Base-by-base conservation (phyloP, 64 coral and sea anemone species). In the Montipora foliosa region DNA sequence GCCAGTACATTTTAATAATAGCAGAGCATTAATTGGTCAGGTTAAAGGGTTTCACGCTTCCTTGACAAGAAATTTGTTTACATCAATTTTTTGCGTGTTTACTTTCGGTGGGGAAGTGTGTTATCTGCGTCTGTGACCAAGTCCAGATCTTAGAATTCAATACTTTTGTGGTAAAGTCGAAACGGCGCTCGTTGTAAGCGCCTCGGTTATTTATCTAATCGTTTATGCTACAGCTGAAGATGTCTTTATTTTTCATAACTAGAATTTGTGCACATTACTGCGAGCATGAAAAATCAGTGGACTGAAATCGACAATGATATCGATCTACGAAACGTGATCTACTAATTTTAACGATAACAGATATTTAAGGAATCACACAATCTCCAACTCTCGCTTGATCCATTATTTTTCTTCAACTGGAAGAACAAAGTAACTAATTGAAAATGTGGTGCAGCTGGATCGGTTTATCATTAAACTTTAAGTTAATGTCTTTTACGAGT, bases 61-160 rank as follows among this genome's bases (percentile, higher is more conserved):
- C 58, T 19, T 91, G 89, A 82, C 89, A 66, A 58, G 61, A 44
- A 91, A 91, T 13, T 37, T 72, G 78, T 82, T 91, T 91, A 57
- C 53, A 91, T 91, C 89, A 74, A 74, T 59, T 90, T 90, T 81
- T 48, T 80, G 79, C 37, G 10, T 91, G 67, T 86, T 86, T 86
- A 24, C 82, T 86, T 86, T 71, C 62, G 9, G 1, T 17, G 60
- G 53, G 12, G 29, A 46, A 47, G 81, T 84, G 66, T 49, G 45
- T 62, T 71, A 82, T 20, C 44, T 72, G 67, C 25, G 67, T 68
- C 61, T 72, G 37, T 73, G 46, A 51, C 62, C 8, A 19, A 64
- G 19, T n/a, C 14, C 52, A 58, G 11, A 24, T 20, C 61, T 14
- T 11, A 14, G 61, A 64, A 64, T 12, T 57, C 10, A 82, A 82